Base-by-base conservation (phyloP, 2,888 invertebrate species). In the Ectemnius continuus region DNA sequence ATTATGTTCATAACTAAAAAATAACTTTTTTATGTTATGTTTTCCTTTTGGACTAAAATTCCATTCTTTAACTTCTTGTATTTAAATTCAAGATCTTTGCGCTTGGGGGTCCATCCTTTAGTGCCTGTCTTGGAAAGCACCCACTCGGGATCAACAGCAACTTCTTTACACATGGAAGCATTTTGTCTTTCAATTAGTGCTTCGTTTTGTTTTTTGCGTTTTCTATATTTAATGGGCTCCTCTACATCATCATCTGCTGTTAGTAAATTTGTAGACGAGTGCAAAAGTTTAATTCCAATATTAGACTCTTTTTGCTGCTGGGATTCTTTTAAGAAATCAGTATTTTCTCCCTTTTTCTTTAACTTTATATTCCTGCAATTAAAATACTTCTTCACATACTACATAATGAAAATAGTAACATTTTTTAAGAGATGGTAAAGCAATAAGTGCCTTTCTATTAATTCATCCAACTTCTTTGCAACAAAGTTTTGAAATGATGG, bases 31-130 rank as follows among this genome's bases (percentile, higher is more conserved):
- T n/a, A n/a, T n/a, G n/a, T n/a, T n/a, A n/a, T n/a, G n/a, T n/a
- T n/a, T n/a, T n/a, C 36, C 36, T 82, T 58, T 78, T 86, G 84
- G 0, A 84, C 52, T 64, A 89, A 76, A 61, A 45, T 75, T 36
- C 88, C 88, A 71, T 86, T 75, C 20, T 78, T 67, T 11, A 71
- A 59, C 80, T 75, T 85, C 67, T 87, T 88, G 76, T 90, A 90
- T 63, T 85, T 85, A 61, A 86, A 89, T 13, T 83, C 86, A 59
- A 79, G 73, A 20, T 82, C 85, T 56, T 83, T 85, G 71, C 74
- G 75, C 67, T 79, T 85, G 60, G 80, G 80, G 1, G 68, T 78
- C 89, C 89, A 90, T 58, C 76, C 71, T 82, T 82, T 74, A 3
- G 84, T 87, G 45, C 87, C 85, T 16, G 18, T 4, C 76, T 86